Percentiles rank a stretch among this genome's conserved stretches.
These are phyloP conservation scores for Athalia cordata DNA, from an alignment of 2,888 invertebrate species.

Conservation along the genomic window DNA sequence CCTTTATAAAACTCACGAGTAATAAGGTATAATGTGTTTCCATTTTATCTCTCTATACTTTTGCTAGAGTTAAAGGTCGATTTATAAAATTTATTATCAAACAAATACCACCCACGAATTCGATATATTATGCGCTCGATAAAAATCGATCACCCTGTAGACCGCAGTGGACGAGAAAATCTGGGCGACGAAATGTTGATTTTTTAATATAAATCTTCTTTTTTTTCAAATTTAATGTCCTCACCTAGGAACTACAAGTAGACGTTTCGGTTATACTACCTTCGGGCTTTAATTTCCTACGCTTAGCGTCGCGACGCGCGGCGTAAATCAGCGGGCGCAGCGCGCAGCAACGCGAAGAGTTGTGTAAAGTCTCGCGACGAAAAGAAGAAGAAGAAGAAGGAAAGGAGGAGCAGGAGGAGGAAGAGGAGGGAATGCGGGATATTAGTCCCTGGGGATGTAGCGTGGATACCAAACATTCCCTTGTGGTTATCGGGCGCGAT, in stretches of 20 bases:
- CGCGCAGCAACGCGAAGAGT: neutral
- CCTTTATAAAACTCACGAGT: neutral
- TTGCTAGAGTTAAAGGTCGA: neutral
- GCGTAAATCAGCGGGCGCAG: constrained; percentile 38
- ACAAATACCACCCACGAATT: neutral
- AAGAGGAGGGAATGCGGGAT: constrained; percentile 38
- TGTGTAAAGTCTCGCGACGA: too few relatives aligned
- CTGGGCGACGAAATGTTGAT: neutral
- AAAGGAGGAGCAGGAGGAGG: neutral
- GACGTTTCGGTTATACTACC: neutral
- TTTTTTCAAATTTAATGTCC: neutral
- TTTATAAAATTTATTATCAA: neutral
- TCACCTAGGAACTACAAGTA: constrained; percentile 12
- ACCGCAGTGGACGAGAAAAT: too few relatives aligned
- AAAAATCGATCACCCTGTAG: too few relatives aligned
- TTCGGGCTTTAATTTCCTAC: constrained; percentile 8
- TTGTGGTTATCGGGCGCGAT: constrained; percentile 29
- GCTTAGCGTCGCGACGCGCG: constrained; percentile 43
- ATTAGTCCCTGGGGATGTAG: constrained; percentile 46
- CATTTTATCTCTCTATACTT: neutral
- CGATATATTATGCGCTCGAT: neutral
- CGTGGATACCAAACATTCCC: constrained; percentile 44
- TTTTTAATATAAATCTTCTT: too few relatives aligned
- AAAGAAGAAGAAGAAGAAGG: too few relatives aligned
- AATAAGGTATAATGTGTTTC: neutral